Conservation (phyloP, 2,888 invertebrate genomes). For the Limulus polyphemus region DNA sequence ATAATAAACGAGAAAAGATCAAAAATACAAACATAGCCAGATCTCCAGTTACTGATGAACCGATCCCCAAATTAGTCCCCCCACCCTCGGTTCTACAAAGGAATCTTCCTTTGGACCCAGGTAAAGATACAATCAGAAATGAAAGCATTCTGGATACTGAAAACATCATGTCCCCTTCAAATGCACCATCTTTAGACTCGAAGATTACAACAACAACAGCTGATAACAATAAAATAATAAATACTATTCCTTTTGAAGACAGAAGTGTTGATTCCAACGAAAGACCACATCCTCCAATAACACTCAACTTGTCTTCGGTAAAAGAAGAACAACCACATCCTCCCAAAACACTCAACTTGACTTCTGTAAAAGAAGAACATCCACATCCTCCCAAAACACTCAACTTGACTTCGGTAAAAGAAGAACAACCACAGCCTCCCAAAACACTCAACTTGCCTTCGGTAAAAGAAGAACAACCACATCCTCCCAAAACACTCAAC, state of each 20-base stretch:
- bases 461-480: too few relatives aligned
- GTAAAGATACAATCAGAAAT: constrained; percentile 21
- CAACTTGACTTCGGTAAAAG: constrained; percentile 7
- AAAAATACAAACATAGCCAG: neutral
- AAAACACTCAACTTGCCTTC: too few relatives aligned
- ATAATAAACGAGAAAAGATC: neutral
- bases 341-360: too few relatives aligned
- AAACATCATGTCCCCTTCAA: constrained; percentile 27
- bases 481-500: constrained; percentile 10
- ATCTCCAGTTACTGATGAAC: too few relatives aligned
- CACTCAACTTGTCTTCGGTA: constrained; percentile 8
- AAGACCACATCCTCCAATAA: constrained; percentile 10
- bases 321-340: too few relatives aligned
- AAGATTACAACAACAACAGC: neutral
- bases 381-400: constrained; percentile 11
- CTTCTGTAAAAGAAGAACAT: too few relatives aligned
- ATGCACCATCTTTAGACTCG: too few relatives aligned
- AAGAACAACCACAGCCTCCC: too few relatives aligned
- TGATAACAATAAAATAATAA: too few relatives aligned
- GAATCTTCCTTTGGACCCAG: constrained; percentile 5
- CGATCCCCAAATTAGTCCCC: constrained; percentile 26
- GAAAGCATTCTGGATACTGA: constrained; percentile 49
- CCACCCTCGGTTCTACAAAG: constrained; percentile 13
- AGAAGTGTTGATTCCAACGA: neutral
- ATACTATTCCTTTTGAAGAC: neutral